A percentile compares a stretch with the other conserved stretches of the same genome.
phyloP scores from a whole-genome alignment of 2,113 vertebrate genomes.

The Scartelaos histophorus region DNA sequence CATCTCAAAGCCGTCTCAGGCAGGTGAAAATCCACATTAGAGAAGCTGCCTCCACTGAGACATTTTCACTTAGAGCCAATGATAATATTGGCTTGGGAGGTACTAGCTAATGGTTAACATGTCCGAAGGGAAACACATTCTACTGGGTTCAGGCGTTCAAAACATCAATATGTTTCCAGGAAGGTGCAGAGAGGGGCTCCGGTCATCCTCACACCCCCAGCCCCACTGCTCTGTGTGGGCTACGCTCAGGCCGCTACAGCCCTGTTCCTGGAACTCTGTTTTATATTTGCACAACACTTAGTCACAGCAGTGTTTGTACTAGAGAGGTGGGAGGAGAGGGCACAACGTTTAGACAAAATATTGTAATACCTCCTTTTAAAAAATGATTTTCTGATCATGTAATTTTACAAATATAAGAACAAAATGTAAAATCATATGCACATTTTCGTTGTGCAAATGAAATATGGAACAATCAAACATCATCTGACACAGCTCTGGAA shows the following conservation, averaged over 20 bases:
- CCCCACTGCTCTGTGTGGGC: neutral
- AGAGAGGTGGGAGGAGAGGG: neutral
- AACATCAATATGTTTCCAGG: slow-evolving; percentile 36
- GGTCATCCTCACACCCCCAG: neutral
- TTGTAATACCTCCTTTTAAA: too few species aligned
- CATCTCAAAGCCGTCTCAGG: too few species aligned
- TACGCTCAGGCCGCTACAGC: slow-evolving; percentile 29
- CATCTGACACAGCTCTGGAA: too few species aligned
- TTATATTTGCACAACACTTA: slow-evolving; percentile 46
- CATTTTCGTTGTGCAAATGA: too few species aligned
- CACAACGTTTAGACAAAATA: too few species aligned
- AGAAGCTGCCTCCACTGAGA: too few species aligned
- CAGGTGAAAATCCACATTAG: too few species aligned
- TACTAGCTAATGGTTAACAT: slow-evolving; percentile 19
- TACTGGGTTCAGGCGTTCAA: slow-evolving; percentile 18
- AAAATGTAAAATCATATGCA: too few species aligned
- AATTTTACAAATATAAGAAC: too few species aligned
- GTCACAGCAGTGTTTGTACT: neutral
- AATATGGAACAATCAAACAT: too few species aligned
- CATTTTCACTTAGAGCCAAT: slow-evolving; percentile 3
- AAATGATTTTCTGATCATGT: too few species aligned
- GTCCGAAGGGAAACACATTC: neutral
- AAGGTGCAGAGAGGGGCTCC: slow-evolving; percentile 11
- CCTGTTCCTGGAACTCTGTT: slow-evolving; percentile 44
- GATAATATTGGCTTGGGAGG: neutral